phyloP scores from a whole-genome alignment of 2,888 invertebrate species.

The Drosophila dives region DNA sequence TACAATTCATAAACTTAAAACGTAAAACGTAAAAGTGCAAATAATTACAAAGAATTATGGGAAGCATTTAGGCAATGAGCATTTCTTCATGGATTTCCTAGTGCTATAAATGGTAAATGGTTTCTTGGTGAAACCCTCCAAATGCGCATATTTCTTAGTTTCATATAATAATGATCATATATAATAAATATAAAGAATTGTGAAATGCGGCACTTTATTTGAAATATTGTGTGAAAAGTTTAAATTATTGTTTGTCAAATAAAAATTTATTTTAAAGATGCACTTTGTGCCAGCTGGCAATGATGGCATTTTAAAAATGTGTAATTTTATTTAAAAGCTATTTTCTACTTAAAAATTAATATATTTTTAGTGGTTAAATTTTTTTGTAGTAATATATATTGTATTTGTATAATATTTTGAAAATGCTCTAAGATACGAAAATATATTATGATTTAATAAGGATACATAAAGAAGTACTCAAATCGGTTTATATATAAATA shows the following conservation, averaged over 20 bases:
- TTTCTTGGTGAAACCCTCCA: neutral
- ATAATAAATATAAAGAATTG: neutral
- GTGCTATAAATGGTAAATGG: neutral
- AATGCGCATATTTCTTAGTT: neutral
- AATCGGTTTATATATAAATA: neutral
- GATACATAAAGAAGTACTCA: neutral
- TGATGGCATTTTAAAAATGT: neutral
- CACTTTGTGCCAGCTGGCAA: neutral
- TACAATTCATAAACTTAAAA: constrained; percentile 26
- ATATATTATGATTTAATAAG: neutral
- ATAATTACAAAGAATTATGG: constrained; percentile 54
- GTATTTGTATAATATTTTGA: neutral
- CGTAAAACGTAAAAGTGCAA: constrained; percentile 19
- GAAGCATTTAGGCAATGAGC: constrained; percentile 17
- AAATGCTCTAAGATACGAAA: neutral
- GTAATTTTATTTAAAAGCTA: neutral
- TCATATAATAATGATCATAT: neutral
- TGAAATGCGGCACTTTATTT: neutral
- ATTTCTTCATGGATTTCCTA: neutral
- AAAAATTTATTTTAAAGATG: neutral
- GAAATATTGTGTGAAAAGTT: neutral
- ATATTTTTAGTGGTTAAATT: neutral
- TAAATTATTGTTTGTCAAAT: neutral
- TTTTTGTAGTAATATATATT: neutral
- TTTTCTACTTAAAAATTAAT: neutral